Evolutionary conservation across 2,797 vertebrate species (phyloP), one percentile per base, ranked within the genome.

Genomic region (Siniperca undulata): DNA sequence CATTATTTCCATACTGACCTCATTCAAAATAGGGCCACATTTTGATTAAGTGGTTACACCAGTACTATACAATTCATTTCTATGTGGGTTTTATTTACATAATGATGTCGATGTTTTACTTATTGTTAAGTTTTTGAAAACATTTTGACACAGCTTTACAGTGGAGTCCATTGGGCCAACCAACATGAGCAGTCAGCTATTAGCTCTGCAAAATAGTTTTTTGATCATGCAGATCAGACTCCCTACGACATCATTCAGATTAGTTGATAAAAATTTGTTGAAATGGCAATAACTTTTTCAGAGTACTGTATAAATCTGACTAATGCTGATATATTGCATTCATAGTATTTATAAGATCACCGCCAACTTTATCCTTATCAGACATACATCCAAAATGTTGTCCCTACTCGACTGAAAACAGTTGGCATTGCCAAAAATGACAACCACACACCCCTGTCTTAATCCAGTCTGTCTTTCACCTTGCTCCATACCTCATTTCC

Each of bases 401-500:
- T 30, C 42, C 40, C 40, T 40, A 40, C 40, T 40, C 40, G 10
- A 55, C 53, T 55, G 12, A 24, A 55, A 55, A 24, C 53, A 55
- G n/a, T 7, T 24, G 50, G 3, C 11, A 13, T 13, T 42, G 40
- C 40, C 2, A 11, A 42, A 7, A 50, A 50, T 20, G 19, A 20
- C 20, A 3, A 17, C 7, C 8, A 22, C 61, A n/a, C 13, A 24
- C 24, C 53, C 0, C 2, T 0, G 13, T 30, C 13, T 46, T 4
- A 3, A 19, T 20, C 8, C 48, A 46, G 9, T 40, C 19, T 0
- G 4, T 22, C 38, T 13, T 19, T 50, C 17, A 3, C 5, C n/a
- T 10, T 0, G 11, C 14, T 13, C 9, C 78, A 92, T 93, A 99
- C 98, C 97, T 98, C 97, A 12, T 78, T 95, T 71, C 92, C 94